Evolutionary conservation across 2,888 invertebrate genomes (phyloP), one percentile per base, ranked within the genome.

Genomic region (Amphipoea oculea): DNA sequence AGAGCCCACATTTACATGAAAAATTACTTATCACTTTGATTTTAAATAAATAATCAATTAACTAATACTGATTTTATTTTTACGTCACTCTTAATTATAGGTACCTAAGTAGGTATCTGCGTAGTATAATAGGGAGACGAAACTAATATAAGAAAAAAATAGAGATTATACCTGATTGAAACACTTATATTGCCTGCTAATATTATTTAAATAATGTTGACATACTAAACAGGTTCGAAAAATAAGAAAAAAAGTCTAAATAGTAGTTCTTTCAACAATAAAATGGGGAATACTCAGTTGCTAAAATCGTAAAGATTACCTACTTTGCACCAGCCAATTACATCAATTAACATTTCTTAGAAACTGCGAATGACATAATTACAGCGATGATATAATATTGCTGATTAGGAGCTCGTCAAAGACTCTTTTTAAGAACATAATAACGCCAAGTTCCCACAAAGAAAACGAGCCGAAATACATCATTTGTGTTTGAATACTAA

Each of bases 331-430:
- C 80, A 87, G 80, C 76, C 89, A 90, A 91, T 91, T 91, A 90
- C 70, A 78, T 63, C 90, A 90, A 91, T 91, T 91, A 90, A 85
- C 85, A 87, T 86, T 91, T 89, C 90, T 87, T 70, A 85, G 89
- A 86, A 91, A 60, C 82, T 86, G 81, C 73, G 81, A 75, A 75
- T 86, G 86, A 79, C 77, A 82, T 86, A 70, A 82, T 89, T 89
- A 82, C 68, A 67, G 86, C 83, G 83, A 84, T 89, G 89, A 89
- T 87, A 87, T 81, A 85, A 86, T 85, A 83, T 76, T 82, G 73
- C 78, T 80, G 83, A 87, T 84, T 82, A 87, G 70, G 75, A 69
- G 68, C 65, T 77, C 68, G 63, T 79, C 79, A 79, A 85, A 82
- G 79, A 81, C 65, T 70, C 79, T 74, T 77, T 65, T 78, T 83